phyloP scores from a whole-genome alignment of 2,888 invertebrate species.

The Synergus japonicus region DNA sequence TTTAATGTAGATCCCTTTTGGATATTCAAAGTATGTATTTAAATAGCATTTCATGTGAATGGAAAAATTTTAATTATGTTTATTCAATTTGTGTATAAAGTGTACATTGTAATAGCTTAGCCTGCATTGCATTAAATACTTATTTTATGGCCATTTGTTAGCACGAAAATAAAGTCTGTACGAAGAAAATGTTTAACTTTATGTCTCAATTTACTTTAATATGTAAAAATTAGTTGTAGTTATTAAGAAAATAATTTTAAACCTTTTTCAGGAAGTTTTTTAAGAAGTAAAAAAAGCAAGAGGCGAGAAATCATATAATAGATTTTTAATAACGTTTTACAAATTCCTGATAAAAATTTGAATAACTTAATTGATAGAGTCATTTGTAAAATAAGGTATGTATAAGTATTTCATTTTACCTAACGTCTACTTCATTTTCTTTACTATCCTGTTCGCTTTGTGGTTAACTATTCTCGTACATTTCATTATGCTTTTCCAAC shows the following conservation, averaged over 20 bases:
- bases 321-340: background rate
- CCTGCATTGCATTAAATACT: background rate
- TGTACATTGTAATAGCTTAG: conserved; percentile 13
- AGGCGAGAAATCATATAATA: background rate
- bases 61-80: background rate
- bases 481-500: conserved; percentile 47
- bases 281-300: background rate
- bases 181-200: background rate
- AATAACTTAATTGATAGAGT: background rate
- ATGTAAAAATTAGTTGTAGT: background rate
- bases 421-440: background rate
- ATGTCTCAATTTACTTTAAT: background rate
- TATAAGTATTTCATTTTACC: background rate
- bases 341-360: background rate
- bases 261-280: background rate
- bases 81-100: background rate
- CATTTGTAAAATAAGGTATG: background rate
- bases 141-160: conserved; percentile 4
- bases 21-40: background rate
- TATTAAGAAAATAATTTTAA: background rate
- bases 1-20: background rate
- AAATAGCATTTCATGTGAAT: background rate
- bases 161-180: conserved; percentile 26
- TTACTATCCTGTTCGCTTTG: conserved; percentile 6
- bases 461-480: background rate